Base-by-base conservation (phyloP, 2,888 invertebrate species). In the Protophormia terraenovae region DNA sequence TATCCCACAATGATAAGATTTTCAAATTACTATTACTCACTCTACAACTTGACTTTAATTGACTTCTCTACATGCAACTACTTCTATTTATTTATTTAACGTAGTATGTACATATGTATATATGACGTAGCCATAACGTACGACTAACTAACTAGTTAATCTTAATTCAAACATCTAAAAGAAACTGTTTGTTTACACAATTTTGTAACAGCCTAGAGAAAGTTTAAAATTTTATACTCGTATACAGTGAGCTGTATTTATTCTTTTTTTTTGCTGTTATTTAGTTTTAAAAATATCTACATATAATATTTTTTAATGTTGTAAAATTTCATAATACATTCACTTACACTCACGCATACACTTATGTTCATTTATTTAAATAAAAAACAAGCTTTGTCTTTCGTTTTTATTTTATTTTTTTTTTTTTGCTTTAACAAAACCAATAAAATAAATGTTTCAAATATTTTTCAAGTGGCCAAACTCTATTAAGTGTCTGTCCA, bases 261-360 rank as follows among this genome's bases (percentile, higher is more conserved):
- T 22, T 50, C 5, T 27, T 29, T 67, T 50, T 27, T 32, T 67
- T 32, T 71, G n/a, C 3, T 10, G 14, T 22, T 53, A n/a, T 29
- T 53, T 53, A 4, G 22, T 71, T 76, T 45, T 50, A 8, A 47
- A 71, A 47, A 38, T n/a, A n/a, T n/a, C n/a, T n/a, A n/a, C n/a
- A n/a, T n/a, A n/a, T n/a, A n/a, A n/a, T 32, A 38, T 62, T 58
- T 81, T 27, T 76, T 69, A 27, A 32, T 53, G 19, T 66, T 72
- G 62, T 62, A 78, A 78, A 62, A 78, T 81, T 81, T 78, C 55
- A 55, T 78, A 75, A 78, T 35, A 73, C 72, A 27, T 64, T 38
- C 12, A 45, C 8, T n/a, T n/a, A n/a, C 12, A 45, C 22, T 66
- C 22, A 69, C 16, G 47, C 32, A 35, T 24, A 10, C 12, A 47